Conservation (phyloP, 2,113 vertebrate genomes). For the Gadus macrocephalus region DNA sequence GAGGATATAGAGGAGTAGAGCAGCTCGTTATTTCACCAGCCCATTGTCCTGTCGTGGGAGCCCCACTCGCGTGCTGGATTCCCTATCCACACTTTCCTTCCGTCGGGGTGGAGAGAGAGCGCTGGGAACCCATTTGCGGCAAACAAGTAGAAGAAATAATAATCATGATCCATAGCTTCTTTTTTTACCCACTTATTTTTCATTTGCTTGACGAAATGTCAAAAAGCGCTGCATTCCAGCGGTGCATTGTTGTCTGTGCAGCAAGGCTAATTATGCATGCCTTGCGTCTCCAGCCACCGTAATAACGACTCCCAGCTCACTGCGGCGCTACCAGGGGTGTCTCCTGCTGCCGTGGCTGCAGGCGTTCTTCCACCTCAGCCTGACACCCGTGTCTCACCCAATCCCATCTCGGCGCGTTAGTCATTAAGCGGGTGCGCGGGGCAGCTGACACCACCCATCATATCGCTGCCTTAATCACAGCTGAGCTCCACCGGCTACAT, state of each 20-base stretch:
- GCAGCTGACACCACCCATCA: conserved; percentile 64
- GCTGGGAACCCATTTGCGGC: conserved; percentile 39
- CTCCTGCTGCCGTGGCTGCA: conserved; percentile 35
- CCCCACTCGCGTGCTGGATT: not conserved
- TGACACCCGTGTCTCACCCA: conserved; percentile 65
- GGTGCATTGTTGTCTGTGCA: conserved; percentile 39
- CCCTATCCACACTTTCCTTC: no score
- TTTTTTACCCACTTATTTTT: conserved; percentile 44
- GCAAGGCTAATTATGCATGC: conserved; percentile 60
- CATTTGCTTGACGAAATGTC: conserved; percentile 60
- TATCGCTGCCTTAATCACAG: conserved; percentile 64
- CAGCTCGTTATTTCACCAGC: conserved; percentile 33
- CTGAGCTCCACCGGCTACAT: conserved; percentile 58
- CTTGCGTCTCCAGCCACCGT: conserved; percentile 53
- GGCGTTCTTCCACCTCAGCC: conserved; percentile 63
- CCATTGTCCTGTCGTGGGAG: conserved; percentile 24
- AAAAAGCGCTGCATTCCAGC: conserved; percentile 58
- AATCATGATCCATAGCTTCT: no score
- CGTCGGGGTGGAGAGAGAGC: not conserved
- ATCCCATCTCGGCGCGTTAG: conserved; percentile 64
- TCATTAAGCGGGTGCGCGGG: conserved; percentile 51
- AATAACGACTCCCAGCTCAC: conserved; percentile 41
- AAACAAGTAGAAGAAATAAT: conserved; percentile 22
- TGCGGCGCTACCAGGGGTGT: no score
- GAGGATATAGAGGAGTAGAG: not conserved